Base-by-base conservation (phyloP, 2,113 vertebrate species). In the Neolamprologus caudopunctatus region DNA sequence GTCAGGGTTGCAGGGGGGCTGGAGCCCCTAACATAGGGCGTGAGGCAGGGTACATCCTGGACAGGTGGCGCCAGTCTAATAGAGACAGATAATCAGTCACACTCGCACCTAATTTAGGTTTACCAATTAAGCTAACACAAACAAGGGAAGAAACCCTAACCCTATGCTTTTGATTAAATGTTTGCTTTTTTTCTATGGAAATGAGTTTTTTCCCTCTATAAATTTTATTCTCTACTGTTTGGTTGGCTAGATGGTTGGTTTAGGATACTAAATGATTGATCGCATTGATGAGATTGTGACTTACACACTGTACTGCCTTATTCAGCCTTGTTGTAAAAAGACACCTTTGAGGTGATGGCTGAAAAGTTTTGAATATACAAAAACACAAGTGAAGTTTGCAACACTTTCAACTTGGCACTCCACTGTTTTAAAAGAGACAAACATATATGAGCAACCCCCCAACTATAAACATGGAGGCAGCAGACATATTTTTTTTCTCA, bases 1-100 rank as follows among this genome's bases (percentile, higher is more conserved):
- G 7, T 37, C 33, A 66, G 31, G 1, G 4, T 63, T 1, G 2
- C 9, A 0, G 2, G 4, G 2, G 16, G 5, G 61, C 1, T 1
- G 31, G 31, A 37, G 31, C 17, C 4, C 61, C 61, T 21, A 37
- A 5, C 33, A 66, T 13, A 66, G 61, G 33, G 19, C 4, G 19
- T 5, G 7, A 21, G 33, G 61, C 33, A 66, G 61, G 2, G 33
- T 66, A 66, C 4, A 0, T 33, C 61, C 4, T 66, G 19, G 58
- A 63, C 31, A 66, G 0, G 61, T 66, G 58, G 28, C 10, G 2
- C 19, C 61, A 37, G 33, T 66, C 19, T 37, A 66, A 66, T 13
- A 21, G 19, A 66, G 33, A 66, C 19, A n/a, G 33, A 37, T 0
- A 37, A 37, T 35, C 33, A 37, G 3, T 66, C 19, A 37, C 61